These are phyloP conservation scores for Brienomyrus longianalis DNA, from an alignment of 2,113 vertebrate species.

Conservation along the genomic window DNA sequence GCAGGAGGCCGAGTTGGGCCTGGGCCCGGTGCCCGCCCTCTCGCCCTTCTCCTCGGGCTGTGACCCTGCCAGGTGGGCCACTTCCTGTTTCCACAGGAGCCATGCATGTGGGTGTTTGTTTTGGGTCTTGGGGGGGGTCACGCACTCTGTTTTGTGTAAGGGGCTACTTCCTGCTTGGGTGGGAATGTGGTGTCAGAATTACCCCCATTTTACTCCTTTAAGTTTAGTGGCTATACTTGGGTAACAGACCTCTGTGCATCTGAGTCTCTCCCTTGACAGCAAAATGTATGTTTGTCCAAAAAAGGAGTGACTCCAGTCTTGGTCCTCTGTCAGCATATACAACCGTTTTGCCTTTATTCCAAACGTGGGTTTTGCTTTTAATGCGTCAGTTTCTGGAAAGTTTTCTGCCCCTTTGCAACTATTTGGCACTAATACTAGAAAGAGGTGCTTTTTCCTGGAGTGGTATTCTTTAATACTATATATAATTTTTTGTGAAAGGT, in stretches of 20 bases:
- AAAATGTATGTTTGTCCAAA: neutral
- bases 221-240: neutral
- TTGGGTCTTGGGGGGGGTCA: neutral
- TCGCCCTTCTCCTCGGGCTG: slow-evolving; percentile 44
- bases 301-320: neutral
- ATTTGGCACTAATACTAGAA: neutral
- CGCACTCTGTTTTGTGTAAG: neutral
- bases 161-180: neutral
- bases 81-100: neutral
- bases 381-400: neutral
- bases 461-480: neutral
- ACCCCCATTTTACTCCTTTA: neutral
- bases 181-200: neutral
- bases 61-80: slow-evolving; percentile 38
- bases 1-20: slow-evolving; percentile 64
- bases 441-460: neutral
- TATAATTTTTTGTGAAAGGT: neutral
- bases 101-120: neutral
- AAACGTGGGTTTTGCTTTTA: neutral
- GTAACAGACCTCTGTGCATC: neutral
- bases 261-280: neutral
- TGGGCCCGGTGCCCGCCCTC: slow-evolving; percentile 48
- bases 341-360: neutral
- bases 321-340: neutral
- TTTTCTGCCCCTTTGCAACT: no score